phyloP scores from a whole-genome alignment of 1,140 invertebrate genomes.

The Chironomus tepperi region DNA sequence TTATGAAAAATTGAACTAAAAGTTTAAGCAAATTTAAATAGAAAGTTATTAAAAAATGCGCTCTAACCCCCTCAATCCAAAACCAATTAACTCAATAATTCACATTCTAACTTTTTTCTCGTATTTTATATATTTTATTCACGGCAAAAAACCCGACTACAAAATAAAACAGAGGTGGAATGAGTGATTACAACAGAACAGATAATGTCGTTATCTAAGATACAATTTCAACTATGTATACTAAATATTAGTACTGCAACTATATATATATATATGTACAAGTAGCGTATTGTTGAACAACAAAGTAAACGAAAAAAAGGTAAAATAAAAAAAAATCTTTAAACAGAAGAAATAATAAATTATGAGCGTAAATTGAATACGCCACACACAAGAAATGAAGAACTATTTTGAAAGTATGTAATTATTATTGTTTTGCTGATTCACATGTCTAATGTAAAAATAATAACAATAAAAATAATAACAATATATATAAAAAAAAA shows the following conservation, averaged over 20 bases:
- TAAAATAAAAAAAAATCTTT: background rate
- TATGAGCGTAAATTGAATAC: background rate
- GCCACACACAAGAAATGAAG: background rate
- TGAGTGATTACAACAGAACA: background rate
- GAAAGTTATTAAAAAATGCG: no score
- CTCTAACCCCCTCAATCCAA: no score
- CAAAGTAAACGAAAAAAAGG: background rate
- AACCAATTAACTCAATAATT: no score
- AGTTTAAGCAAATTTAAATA: no score
- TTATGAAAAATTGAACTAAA: no score
- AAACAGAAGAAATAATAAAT: background rate
- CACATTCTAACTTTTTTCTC: no score
- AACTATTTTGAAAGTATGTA: background rate
- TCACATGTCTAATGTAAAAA: slow-evolving; percentile 13
- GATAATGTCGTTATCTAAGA: slow-evolving; percentile 8
- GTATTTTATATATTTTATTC: background rate
- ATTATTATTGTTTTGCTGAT: slow-evolving; percentile 23
- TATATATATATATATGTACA: background rate
- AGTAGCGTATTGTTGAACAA: background rate
- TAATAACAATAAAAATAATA: background rate
- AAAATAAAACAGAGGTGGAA: background rate
- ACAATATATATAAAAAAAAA: background rate
- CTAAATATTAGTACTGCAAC: no score
- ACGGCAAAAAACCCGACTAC: background rate
- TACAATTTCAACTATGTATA: background rate